A percentile compares a stretch with the other conserved stretches of the same genome.
Conservation (phyloP, 1,140 invertebrate species). For the Bombus affinis region DNA sequence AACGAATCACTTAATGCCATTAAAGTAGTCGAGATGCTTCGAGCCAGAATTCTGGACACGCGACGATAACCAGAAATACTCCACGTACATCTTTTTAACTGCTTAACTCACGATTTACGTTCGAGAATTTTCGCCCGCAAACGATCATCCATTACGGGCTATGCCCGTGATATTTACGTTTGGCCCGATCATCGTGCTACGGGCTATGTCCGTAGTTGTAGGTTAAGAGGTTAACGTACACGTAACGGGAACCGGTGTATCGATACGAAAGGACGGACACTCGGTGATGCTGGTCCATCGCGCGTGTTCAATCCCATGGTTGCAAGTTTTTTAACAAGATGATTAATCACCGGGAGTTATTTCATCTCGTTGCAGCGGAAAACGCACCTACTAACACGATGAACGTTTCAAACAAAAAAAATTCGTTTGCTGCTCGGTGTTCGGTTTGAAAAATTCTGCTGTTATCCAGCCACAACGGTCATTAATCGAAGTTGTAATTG, state of each 20-base stretch:
- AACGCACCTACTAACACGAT: background rate
- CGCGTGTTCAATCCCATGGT: background rate
- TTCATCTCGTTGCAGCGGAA: background rate
- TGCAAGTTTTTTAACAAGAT: slow-evolving; percentile 4
- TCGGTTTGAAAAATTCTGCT: slow-evolving; percentile 31
- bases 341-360: slow-evolving; percentile 31
- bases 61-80: background rate
- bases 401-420: background rate
- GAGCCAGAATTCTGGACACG: background rate
- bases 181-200: too few species aligned
- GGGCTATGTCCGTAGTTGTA: too few species aligned
- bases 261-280: background rate
- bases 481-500: slow-evolving; percentile 46
- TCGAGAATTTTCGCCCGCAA: too few species aligned
- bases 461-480: background rate
- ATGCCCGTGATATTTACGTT: too few species aligned
- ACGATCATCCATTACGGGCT: too few species aligned
- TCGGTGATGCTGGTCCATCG: background rate
- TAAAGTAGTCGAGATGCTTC: slow-evolving; percentile 3
- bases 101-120: too few species aligned
- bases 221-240: background rate
- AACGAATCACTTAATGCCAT: background rate
- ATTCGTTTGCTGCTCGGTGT: background rate
- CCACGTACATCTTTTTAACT: background rate
- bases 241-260: background rate